Evolutionary conservation across 2,113 vertebrate species (phyloP), one percentile per base, ranked within the genome.

Genomic region (Callaeas wilsoni): DNA sequence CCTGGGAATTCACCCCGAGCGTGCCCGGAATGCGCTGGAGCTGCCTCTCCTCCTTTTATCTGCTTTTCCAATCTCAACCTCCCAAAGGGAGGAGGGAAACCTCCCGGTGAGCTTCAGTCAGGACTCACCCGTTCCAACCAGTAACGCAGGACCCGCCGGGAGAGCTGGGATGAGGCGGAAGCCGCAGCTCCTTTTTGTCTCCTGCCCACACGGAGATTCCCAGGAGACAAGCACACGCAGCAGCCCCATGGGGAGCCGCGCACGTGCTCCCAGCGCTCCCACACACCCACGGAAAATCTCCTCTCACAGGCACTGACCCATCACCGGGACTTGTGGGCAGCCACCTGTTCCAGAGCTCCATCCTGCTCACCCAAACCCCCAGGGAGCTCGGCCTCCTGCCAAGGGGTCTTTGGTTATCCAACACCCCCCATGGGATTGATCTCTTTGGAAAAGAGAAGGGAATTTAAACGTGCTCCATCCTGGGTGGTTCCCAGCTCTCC

Each of bases 321-420:
- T 44, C 3, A 2, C 23, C 25, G 5, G 46, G 46, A 33, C 25
- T n/a, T 5, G 19, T 7, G 2, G 35, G 47, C 13, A 3, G 2
- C 4, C 68, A 29, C 69, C 73, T 23, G 27, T 35, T 9, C 19
- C 4, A 0, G 4, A 20, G 47, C 25, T 53, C 56, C 42, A 32
- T 13, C 56, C 37, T 18, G 13, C 56, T 81, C 73, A 5, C 13
- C 49, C 67, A 23, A 63, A 19, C 4, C 19, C 55, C 4, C 0
- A 7, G 29, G 20, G 57, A 42, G 37, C 39, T 70, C 46, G 0
- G 33, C 55, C 67, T n/a, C 7, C 2, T 2, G 27, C 46, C 68
- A 3, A 6, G 10, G 11, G 12, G 1, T 13, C 47, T 69, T 6
- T 2, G 15, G 22, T 27, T 30, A 4, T 1, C 5, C 5, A 4